Percentiles rank a stretch among this genome's conserved stretches.
Conservation (phyloP, 2,888 invertebrate species). For the Hedya salicella region DNA sequence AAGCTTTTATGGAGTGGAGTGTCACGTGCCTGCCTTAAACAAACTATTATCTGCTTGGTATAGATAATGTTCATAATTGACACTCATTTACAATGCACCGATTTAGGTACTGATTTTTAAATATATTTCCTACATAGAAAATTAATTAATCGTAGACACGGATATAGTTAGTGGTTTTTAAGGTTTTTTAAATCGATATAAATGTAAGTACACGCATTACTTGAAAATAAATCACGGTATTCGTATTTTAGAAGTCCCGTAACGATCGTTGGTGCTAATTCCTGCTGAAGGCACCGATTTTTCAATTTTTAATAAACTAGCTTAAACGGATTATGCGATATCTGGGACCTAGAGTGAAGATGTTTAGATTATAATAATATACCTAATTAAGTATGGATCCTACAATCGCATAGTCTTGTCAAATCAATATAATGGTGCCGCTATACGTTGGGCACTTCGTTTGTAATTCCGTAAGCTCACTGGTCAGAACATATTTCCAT, state of each 20-base stretch:
- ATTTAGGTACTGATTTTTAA: slow-evolving; percentile 22
- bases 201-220: slow-evolving; percentile 2
- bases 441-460: background rate
- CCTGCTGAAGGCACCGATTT: slow-evolving; percentile 13
- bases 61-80: background rate
- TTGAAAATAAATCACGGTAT: slow-evolving; percentile 2
- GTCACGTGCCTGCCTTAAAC: slow-evolving; percentile 10
- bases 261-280: slow-evolving; percentile 24
- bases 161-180: slow-evolving; percentile 25
- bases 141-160: slow-evolving; percentile 9
- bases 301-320: slow-evolving; percentile 26
- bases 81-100: slow-evolving; percentile 21
- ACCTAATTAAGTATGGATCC: background rate
- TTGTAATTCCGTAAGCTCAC: no score
- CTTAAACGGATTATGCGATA: slow-evolving; percentile 21
- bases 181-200: slow-evolving; percentile 27
- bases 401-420: background rate
- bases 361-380: slow-evolving; percentile 14
- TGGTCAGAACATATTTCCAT: no score
- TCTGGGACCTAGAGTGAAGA: background rate
- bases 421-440: slow-evolving; percentile 10
- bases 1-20: background rate
- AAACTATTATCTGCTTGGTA: slow-evolving; percentile 3
- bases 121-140: slow-evolving; percentile 12
- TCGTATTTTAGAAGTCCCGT: slow-evolving; percentile 17